Conservation (phyloP, 1,140 invertebrate genomes). For the Eriosoma lanigerum region DNA sequence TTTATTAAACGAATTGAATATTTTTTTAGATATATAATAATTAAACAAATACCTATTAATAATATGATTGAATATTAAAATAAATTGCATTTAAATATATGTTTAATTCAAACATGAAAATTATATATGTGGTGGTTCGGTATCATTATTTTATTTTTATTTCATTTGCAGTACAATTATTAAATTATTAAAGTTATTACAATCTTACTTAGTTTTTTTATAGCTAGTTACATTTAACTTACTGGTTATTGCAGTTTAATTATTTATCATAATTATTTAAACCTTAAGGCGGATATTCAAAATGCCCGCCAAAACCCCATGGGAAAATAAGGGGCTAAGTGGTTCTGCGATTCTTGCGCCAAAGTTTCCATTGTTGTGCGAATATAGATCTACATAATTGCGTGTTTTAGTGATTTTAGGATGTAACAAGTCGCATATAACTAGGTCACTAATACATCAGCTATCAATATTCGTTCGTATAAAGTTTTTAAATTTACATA, state of each 20-base stretch:
- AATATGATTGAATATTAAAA: no score
- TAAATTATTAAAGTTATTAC: neutral
- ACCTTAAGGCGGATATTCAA: conserved; percentile 13
- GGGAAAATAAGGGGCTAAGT: conserved; percentile 13
- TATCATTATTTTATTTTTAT: no score
- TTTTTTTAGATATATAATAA: no score
- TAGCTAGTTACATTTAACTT: conserved; percentile 20
- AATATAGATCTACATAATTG: conserved; percentile 13
- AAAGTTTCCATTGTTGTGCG: conserved; percentile 18
- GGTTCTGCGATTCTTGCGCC: conserved; percentile 2
- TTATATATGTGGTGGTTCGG: no score
- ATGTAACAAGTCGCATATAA: neutral
- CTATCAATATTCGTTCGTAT: no score
- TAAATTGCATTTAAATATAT: no score
- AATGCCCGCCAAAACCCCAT: neutral
- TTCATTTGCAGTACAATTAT: no score
- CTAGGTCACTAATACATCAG: neutral
- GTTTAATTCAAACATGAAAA: no score
- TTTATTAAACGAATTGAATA: no score
- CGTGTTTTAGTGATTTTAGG: neutral
- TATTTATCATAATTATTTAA: conserved; percentile 40
- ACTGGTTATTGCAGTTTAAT: conserved; percentile 20
- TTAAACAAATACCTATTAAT: no score
- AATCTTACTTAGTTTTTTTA: neutral
- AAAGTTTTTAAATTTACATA: no score